These are phyloP conservation scores for Idaea dimidiata DNA, from an alignment of 2,888 invertebrate genomes.

Conservation along the genomic window DNA sequence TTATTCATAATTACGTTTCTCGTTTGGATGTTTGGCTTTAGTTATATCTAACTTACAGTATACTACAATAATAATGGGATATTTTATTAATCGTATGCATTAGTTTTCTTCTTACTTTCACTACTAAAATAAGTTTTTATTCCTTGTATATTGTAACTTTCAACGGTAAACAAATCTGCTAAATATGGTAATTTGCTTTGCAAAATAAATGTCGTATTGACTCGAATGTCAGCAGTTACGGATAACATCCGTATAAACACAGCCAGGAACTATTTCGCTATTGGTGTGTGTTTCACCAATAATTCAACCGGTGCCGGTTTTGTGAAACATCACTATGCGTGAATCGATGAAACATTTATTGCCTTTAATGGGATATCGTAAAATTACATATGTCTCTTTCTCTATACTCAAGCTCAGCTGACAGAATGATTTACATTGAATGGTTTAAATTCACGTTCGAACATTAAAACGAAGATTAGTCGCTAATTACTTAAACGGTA, in stretches of 20 bases:
- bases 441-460: constrained; percentile 13
- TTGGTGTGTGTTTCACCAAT: constrained; percentile 27
- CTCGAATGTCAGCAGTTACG: not conserved
- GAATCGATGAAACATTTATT: constrained; percentile 54
- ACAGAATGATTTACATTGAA: constrained; percentile 43
- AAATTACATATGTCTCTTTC: constrained; percentile 50
- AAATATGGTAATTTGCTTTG: too few species aligned
- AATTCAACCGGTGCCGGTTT: constrained; percentile 46
- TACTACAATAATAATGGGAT: not conserved
- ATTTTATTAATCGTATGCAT: not conserved
- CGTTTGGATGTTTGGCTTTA: not conserved
- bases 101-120: too few species aligned
- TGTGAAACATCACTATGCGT: constrained; percentile 45
- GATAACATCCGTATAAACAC: not conserved
- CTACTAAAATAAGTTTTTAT: not conserved
- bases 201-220: not conserved
- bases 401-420: constrained; percentile 30
- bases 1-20: not conserved
- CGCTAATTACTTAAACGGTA: not conserved
- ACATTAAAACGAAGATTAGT: not conserved
- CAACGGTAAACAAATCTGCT: not conserved
- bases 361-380: constrained; percentile 57
- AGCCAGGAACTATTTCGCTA: not conserved
- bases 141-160: too few species aligned
- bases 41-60: not conserved